Evolutionary conservation across 2,113 vertebrate genomes (phyloP), one percentile per base, ranked within the genome.

Genomic region (Forbesichthys agassizii): DNA sequence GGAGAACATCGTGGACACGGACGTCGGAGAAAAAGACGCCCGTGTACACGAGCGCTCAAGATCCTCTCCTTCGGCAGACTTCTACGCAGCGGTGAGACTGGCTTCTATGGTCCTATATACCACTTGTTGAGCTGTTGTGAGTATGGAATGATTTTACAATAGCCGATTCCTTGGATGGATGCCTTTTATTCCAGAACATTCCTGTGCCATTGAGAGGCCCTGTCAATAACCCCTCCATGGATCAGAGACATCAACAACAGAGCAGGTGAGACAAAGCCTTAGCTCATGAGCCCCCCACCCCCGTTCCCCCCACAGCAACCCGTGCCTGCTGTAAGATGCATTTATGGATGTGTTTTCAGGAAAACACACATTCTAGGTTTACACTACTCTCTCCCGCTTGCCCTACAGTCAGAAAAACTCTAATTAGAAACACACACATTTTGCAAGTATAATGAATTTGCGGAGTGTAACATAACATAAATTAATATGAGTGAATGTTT

Each of bases 41-140:
- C 95, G 93, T 16, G 27, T 93, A 9, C 97, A 99, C 0, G 96
- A 94, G 75, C 86, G 95, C 54, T 96, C 95, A 42, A 87, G 94
- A 55, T 98, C 97, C 0, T 98, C 96, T 0, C 96, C 96, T 0
- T 96, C 95, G 62, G 91, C 94, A 5, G 96, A 98, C 49, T 92
- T 95, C 74, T 90, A 95, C 20, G 71, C 84, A 48, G 92, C 95
- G 94, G 97, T 98, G 74, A 85, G 67, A 47, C 33, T 1, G 55
- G 10, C 16, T 1, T 59, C 8, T 55, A 8, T 13, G 12, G 42
- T 11, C n/a, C 46, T 63, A 89, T 87, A 13, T 42, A 42, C 36
- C 36, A 42, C 36, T 42, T 42, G 36, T 42, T 42, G 7, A 42
- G 36, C 7, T 6, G 7, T 42, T 42, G 36, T 42, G 7, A 42